A percentile compares a stretch with the other conserved stretches of the same genome.
phyloP scores from a whole-genome alignment of 1,140 invertebrate species.

The Atopsyche davidsoni region DNA sequence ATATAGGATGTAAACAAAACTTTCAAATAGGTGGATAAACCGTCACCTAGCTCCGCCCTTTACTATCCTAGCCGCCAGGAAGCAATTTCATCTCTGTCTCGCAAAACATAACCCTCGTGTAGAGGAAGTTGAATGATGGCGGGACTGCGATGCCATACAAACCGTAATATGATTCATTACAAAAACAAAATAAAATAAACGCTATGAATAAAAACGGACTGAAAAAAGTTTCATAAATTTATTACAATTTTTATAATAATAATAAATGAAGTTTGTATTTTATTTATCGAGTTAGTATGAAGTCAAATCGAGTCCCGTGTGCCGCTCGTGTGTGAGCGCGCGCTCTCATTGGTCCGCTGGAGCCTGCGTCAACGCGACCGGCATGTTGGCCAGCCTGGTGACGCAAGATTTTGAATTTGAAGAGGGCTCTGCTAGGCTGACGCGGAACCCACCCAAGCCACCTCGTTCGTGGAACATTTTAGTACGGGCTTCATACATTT shows the following conservation, averaged over 20 bases:
- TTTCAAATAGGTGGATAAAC: slow-evolving; percentile 12
- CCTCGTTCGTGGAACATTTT: slow-evolving; percentile 46
- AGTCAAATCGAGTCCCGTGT: too few relatives aligned
- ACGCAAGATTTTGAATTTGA: slow-evolving; percentile 32
- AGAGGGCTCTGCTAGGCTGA: slow-evolving; percentile 29
- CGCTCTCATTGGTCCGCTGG: slow-evolving; percentile 1
- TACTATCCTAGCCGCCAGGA: neutral
- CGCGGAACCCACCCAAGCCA: slow-evolving; percentile 44
- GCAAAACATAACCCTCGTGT: neutral
- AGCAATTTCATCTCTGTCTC: slow-evolving; percentile 15
- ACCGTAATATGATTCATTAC: too few relatives aligned
- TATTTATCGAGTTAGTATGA: too few relatives aligned
- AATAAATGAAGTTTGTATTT: too few relatives aligned
- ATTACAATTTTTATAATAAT: too few relatives aligned
- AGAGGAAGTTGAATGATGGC: neutral
- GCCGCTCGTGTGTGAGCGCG: too few relatives aligned
- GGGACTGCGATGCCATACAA: neutral
- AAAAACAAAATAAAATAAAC: too few relatives aligned
- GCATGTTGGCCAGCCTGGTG: slow-evolving; percentile 30
- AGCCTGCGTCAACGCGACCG: slow-evolving; percentile 10
- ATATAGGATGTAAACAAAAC: too few relatives aligned
- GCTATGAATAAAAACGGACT: too few relatives aligned
- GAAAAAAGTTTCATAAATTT: too few relatives aligned
- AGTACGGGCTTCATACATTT: slow-evolving; percentile 51
- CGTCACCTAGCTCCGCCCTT: slow-evolving; percentile 16